Evolutionary conservation across 2,113 vertebrate species (phyloP), one percentile per base, ranked within the genome.

Genomic region (Corynorhinus townsendii): DNA sequence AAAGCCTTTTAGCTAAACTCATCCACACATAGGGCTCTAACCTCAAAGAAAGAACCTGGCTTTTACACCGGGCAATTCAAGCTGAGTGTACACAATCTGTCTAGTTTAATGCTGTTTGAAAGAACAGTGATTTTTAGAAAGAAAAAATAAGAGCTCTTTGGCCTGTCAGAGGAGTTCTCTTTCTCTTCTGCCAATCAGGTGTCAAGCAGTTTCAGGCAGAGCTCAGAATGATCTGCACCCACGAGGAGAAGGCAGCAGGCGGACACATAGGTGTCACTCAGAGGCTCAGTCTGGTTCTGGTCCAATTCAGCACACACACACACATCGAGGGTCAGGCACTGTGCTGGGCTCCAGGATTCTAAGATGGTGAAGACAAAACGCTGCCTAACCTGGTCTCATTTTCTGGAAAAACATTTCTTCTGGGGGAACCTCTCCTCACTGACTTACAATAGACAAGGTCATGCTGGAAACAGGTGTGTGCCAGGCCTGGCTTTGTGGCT

Each of bases 81-180:
- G 26, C 95, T 96, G 79, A 96, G 86, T 88, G 94, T 95, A 95
- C 95, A 95, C 85, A 98, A 93, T 40, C 93, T 72, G 89, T 59
- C 75, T 72, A 14, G 30, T 49, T 95, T 86, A 92, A 97, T 85
- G 83, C 54, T 90, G 38, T 7, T 92, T 92, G 43, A 89, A 97
- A 97, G 95, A 92, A 86, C 4, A 87, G 92, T 28, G 38, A 88
- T 66, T 93, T 96, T 96, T n/a, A 96, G 95, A 96, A 96, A 80
- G 52, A 69, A 90, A 95, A 96, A 94, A 90, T 56, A n/a, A 93
- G 49, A 68, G 19, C 81, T 93, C 82, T 96, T 75, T 77, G 40
- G 54, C 11, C 22, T 59, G 24, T 20, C 40, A 52, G 75, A 77
- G 69, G 43, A 71, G 24, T 90, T 76, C 28, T 84, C 73, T 11